Conservation (phyloP, 2,113 vertebrate genomes). For the zebrafish (Danio rerio) region DNA sequence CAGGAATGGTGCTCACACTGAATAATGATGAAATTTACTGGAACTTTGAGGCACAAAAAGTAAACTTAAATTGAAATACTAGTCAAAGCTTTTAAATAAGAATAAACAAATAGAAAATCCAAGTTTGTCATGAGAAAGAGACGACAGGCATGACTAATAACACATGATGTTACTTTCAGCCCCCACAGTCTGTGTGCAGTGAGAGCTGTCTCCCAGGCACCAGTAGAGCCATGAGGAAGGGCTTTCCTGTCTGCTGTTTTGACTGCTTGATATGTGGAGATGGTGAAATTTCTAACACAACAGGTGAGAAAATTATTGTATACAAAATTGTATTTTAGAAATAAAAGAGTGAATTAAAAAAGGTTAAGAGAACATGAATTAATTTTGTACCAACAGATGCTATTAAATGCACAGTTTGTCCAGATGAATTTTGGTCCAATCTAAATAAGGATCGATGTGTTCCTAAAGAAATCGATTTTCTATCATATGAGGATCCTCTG, state of each 20-base stretch:
- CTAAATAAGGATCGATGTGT: background rate
- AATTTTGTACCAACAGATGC: background rate
- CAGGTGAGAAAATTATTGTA: conserved; percentile 55
- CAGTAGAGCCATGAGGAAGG: no score
- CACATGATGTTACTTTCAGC: no score
- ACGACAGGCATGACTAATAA: background rate
- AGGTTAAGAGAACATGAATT: background rate
- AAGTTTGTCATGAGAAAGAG: background rate
- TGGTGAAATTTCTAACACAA: conserved; percentile 60
- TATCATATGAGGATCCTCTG: no score
- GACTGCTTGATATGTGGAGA: conserved; percentile 77
- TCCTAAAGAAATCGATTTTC: no score
- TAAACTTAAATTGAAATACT: conserved; percentile 30
- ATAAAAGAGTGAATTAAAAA: conserved; percentile 31
- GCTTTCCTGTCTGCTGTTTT: no score
- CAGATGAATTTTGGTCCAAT: background rate
- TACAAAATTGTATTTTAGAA: background rate
- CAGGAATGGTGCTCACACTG: conserved; percentile 63
- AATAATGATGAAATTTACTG: conserved; percentile 69
- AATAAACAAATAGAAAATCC: background rate
- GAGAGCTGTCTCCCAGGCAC: no score
- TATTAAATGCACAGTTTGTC: background rate
- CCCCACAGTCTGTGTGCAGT: no score
- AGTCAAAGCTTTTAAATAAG: background rate
- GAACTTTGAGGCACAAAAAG: conserved; percentile 37